Conservation (phyloP, 1,140 invertebrate genomes). For the Lycorma delicatula region DNA sequence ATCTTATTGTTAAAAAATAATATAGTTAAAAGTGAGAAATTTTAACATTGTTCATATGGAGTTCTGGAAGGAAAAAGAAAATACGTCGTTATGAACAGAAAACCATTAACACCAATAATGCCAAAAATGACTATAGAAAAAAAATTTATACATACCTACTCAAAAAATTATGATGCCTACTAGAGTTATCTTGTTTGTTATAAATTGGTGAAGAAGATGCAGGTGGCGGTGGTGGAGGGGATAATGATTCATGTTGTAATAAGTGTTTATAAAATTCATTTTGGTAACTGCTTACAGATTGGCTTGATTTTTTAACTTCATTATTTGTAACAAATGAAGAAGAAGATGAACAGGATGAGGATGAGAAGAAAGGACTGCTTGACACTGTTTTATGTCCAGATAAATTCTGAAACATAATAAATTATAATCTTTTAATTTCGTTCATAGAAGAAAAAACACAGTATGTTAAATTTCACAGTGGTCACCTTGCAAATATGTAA, state of each 20-base stretch:
- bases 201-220: neutral
- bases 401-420: neutral
- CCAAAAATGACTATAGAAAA: no score
- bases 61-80: no score
- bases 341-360: neutral
- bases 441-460: neutral
- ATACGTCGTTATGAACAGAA: no score
- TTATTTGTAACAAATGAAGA: neutral
- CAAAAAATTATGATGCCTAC: no score
- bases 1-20: no score
- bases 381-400: neutral
- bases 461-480: neutral
- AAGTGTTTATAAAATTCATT: slow-evolving; percentile 1
- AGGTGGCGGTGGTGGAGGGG: neutral
- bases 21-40: no score
- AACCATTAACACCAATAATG: no score
- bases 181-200: no score
- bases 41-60: no score
- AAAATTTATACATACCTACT: no score
- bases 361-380: neutral
- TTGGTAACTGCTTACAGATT: neutral
- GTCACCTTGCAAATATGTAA: no score
- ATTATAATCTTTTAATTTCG: neutral
- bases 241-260: neutral
- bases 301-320: neutral